These are phyloP conservation scores for Cydia fagiglandana DNA, from an alignment of 1,140 invertebrate species.

Conservation along the genomic window DNA sequence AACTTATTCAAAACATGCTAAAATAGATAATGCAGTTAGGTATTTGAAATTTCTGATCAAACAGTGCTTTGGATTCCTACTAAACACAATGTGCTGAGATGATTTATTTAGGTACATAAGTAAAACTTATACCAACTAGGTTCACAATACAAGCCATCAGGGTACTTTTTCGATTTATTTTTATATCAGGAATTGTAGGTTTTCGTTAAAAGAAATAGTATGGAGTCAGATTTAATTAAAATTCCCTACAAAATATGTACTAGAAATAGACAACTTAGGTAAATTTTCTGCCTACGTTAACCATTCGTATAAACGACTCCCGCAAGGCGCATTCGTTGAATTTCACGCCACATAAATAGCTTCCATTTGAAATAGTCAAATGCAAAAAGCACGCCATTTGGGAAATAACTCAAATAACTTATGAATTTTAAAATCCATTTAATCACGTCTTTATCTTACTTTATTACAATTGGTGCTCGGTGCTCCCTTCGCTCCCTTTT, in stretches of 20 bases:
- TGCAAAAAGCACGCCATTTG: neutral
- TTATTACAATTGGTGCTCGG: neutral
- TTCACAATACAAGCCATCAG: no score
- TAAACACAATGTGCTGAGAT: neutral
- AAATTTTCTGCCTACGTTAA: slow-evolving; percentile 6
- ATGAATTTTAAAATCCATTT: neutral
- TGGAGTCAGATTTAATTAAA: no score
- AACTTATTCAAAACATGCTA: neutral
- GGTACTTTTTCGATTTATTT: no score
- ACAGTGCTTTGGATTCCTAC: neutral
- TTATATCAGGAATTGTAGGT: no score
- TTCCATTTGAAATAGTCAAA: slow-evolving; percentile 18
- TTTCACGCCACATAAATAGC: slow-evolving; percentile 28
- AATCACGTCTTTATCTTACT: neutral
- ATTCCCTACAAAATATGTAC: no score
- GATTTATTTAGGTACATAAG: neutral
- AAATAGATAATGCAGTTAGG: neutral
- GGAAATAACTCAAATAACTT: neutral
- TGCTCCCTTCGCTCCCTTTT: neutral
- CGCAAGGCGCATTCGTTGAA: slow-evolving; percentile 19
- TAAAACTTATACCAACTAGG: neutral
- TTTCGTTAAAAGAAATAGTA: no score
- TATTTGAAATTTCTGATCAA: neutral
- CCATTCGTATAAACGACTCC: slow-evolving; percentile 5
- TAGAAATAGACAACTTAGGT: slow-evolving; percentile 4